Conservation (phyloP, 2,888 invertebrate genomes). For the Drepanosiphum platanoidis region DNA sequence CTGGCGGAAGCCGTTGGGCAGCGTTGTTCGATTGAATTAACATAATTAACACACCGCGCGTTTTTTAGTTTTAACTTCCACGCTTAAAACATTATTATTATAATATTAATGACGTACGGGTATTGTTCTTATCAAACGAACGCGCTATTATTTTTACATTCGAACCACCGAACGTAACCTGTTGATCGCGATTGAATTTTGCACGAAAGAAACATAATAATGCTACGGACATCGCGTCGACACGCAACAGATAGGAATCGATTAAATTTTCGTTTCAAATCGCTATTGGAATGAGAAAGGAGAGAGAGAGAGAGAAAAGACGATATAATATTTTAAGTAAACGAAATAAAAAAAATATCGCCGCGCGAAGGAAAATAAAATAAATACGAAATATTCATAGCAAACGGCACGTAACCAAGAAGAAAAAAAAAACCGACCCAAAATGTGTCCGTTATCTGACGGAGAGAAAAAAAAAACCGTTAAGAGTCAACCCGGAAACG, state of each 20-base stretch:
- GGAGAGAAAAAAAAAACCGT: slow-evolving; percentile 47
- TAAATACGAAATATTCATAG: slow-evolving; percentile 35
- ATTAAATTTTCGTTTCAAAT: background rate
- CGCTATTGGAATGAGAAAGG: too few species aligned
- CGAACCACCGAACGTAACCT: slow-evolving; percentile 15
- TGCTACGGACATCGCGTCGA: too few species aligned
- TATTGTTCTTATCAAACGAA: background rate
- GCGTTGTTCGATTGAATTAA: background rate
- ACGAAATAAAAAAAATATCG: background rate
- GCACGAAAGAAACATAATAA: background rate
- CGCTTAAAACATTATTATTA: background rate
- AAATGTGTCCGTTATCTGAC: slow-evolving; percentile 29
- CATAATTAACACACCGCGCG: background rate
- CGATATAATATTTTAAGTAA: background rate
- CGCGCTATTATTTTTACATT: background rate
- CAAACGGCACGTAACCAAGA: background rate
- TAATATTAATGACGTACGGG: background rate
- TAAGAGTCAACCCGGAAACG: slow-evolving; percentile 56
- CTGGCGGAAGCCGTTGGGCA: background rate
- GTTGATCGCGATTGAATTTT: slow-evolving; percentile 18
- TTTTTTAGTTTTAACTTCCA: background rate
- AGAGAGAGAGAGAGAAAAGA: too few species aligned
- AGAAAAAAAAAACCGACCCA: background rate
- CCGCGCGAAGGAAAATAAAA: background rate
- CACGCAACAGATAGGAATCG: background rate